phyloP scores from a whole-genome alignment of 2,113 vertebrate species.

The Spea multiplicata region DNA sequence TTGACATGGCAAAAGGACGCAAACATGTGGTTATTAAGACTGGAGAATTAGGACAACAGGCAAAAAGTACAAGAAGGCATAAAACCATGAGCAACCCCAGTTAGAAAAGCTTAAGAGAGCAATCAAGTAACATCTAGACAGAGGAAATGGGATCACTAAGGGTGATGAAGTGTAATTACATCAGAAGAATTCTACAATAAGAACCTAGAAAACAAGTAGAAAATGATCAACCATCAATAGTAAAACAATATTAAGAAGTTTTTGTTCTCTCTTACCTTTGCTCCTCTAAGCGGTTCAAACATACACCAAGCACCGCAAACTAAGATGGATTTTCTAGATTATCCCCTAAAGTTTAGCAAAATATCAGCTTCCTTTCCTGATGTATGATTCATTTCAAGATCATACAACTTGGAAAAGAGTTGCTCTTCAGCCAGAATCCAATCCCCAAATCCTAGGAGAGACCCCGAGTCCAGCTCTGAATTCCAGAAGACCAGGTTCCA shows the following conservation, averaged over 20 bases:
- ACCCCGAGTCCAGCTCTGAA: slow-evolving; percentile 47
- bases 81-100: neutral
- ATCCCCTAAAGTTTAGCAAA: neutral
- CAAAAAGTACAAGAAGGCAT: neutral
- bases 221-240: neutral
- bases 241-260: neutral
- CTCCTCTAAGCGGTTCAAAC: neutral
- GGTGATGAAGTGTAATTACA: neutral
- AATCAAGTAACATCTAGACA: neutral
- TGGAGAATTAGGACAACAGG: neutral
- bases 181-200: neutral
- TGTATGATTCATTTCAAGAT: slow-evolving; percentile 9
- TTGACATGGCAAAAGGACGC: slow-evolving; percentile 7
- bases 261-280: slow-evolving; percentile 7
- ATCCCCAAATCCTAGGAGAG: slow-evolving; percentile 35
- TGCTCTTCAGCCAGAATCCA: slow-evolving; percentile 19
- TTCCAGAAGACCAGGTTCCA: slow-evolving; percentile 65
- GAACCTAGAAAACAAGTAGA: neutral
- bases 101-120: neutral
- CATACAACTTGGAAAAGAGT: slow-evolving; percentile 14
- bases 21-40: neutral
- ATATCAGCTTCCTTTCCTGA: slow-evolving; percentile 1
- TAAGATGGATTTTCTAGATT: neutral
- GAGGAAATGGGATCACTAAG: neutral
- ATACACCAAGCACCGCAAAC: neutral